phyloP scores from a whole-genome alignment of 2,888 invertebrate genomes.

The Drosophila neoperkinsi region DNA sequence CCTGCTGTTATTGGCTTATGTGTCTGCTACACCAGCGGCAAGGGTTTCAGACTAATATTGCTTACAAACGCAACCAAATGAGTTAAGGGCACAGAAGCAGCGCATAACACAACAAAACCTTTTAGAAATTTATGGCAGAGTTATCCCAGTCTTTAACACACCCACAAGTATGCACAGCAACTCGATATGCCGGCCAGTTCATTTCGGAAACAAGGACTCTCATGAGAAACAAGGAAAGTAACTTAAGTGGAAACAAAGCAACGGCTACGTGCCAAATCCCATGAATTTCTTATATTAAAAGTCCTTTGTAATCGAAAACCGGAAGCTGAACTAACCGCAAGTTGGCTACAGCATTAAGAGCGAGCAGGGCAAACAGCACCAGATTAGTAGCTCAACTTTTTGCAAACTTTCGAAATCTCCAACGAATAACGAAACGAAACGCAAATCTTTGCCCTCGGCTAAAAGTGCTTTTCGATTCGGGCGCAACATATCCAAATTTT shows the following conservation, averaged over 20 bases:
- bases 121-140: conserved; percentile 71
- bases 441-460: conserved; percentile 20
- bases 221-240: conserved; percentile 64
- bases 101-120: conserved; percentile 60
- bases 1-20: conserved; percentile 49
- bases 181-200: conserved; percentile 38
- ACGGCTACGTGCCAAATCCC: conserved; percentile 69
- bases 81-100: conserved; percentile 34
- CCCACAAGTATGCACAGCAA: conserved; percentile 26
- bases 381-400: conserved; percentile 72
- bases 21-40: conserved; percentile 42
- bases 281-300: conserved; percentile 75
- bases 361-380: conserved; percentile 48
- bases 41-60: conserved; percentile 59
- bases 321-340: conserved; percentile 70
- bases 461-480: conserved; percentile 6
- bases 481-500: conserved; percentile 60
- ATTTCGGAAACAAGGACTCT: conserved; percentile 43
- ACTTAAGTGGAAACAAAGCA: conserved; percentile 60
- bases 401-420: conserved; percentile 50
- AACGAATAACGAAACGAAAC: conserved; percentile 33
- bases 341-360: conserved; percentile 40
- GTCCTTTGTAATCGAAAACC: conserved; percentile 77
- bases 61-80: conserved; percentile 62
- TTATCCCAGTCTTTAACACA: conserved; percentile 13